phyloP scores from a whole-genome alignment of 2,888 invertebrate species.

The Teleogryllus oceanicus region DNA sequence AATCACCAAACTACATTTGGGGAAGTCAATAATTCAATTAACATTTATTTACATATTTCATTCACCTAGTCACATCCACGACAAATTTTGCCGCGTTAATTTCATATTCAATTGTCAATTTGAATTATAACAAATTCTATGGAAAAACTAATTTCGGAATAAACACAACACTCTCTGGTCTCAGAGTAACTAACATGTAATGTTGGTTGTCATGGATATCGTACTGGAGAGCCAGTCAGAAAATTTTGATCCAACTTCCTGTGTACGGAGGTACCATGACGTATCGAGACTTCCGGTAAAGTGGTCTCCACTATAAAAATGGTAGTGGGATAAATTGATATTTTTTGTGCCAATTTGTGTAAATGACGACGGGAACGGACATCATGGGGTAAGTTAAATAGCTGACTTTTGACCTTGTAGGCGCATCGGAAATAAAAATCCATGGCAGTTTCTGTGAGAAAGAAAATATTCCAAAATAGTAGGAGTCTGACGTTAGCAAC shows the following conservation, averaged over 20 bases:
- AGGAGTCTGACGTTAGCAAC: neutral
- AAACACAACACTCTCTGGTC: too few relatives aligned
- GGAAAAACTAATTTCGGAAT: too few relatives aligned
- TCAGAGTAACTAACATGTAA: too few relatives aligned
- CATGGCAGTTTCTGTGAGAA: constrained; percentile 11
- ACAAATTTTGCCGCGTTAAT: too few relatives aligned
- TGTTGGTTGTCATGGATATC: neutral
- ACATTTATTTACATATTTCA: too few relatives aligned
- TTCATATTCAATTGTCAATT: too few relatives aligned
- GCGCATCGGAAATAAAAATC: neutral
- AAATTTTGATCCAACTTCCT: constrained; percentile 24
- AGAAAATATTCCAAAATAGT: constrained; percentile 11
- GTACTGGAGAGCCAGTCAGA: neutral
- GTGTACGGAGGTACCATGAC: constrained; percentile 27
- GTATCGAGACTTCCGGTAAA: constrained; percentile 33
- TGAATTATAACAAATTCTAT: too few relatives aligned
- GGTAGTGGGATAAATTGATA: constrained; percentile 46
- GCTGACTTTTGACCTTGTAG: neutral
- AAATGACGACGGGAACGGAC: constrained; percentile 79
- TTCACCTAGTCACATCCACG: too few relatives aligned
- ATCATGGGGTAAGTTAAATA: constrained; percentile 68
- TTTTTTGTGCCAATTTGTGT: constrained; percentile 49
- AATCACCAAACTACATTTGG: too few relatives aligned
- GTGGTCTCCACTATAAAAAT: constrained; percentile 30
- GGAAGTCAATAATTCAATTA: too few relatives aligned